Evolutionary conservation across 2,888 invertebrate species (phyloP), one percentile per base, ranked within the genome.

Genomic region (Lasioglossum pauxillum): DNA sequence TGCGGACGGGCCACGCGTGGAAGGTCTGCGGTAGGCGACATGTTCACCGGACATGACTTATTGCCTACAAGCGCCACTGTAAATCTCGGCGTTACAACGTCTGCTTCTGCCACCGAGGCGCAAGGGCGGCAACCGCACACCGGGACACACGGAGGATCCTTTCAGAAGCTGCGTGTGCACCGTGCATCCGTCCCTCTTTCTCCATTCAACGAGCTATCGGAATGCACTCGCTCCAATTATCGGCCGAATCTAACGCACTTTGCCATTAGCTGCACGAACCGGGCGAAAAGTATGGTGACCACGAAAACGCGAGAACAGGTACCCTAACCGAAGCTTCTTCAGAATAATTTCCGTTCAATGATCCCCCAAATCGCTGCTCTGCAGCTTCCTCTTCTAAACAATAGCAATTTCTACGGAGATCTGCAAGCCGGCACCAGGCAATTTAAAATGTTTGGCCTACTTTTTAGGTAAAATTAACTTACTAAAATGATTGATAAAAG

Each of bases 51-150:
- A 92, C 93, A 86, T 94, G 93, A 94, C 92, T 94, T 94, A 94
- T 94, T 92, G 89, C 93, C 88, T 93, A 94, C 93, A 93, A 94
- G 93, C 92, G 93, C 93, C 92, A 92, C 93, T 92, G 93, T 93
- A 93, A 93, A 94, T 93, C 92, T 93, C 88, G 76, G 87, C 85
- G 88, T 88, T 87, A 89, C 91, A 86, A 75, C 87, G 85, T 83
- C 83, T 89, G 80, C 86, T 88, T 87, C 83, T 90, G 84, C 87
- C 83, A 84, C 78, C 84, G 87, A 83, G 80, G 79, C 85, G 87
- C 85, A 86, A 85, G 88, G 85, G 90, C 82, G 85, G 86, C 86
- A 82, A 86, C 83, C 80, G 83, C 85, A 83, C 84, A 84, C 86
- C 86, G 67, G 82, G 72, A 73, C 83, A 73, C 84, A 69, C 60